These are phyloP conservation scores for Dugesia japonica DNA, from an alignment of 2,888 invertebrate species.

Conservation along the genomic window DNA sequence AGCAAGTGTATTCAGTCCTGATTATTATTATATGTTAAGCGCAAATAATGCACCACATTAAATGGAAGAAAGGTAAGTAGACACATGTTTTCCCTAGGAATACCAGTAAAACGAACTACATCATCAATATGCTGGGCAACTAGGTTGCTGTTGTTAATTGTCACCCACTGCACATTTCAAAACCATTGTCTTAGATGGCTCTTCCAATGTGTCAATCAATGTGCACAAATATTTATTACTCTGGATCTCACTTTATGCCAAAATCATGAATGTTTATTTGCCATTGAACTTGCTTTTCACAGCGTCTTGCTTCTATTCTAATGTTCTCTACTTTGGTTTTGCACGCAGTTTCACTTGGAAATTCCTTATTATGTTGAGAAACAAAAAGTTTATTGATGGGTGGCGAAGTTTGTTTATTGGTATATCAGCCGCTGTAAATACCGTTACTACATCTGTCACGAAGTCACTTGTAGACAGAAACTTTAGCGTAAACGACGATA, in stretches of 20 bases:
- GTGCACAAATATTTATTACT: neutral
- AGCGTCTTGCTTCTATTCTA: neutral
- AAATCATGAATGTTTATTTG: neutral
- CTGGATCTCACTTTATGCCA: neutral
- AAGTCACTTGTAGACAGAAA: neutral
- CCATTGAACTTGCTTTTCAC: neutral
- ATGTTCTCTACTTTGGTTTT: neutral
- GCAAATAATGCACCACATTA: too few species aligned
- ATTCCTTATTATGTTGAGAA: neutral
- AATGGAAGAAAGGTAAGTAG: too few species aligned
- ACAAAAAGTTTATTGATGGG: neutral
- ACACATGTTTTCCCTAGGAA: neutral
- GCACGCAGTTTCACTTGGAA: neutral
- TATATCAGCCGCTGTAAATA: neutral
- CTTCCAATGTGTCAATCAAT: neutral
- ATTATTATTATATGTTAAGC: too few species aligned
- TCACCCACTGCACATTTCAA: neutral
- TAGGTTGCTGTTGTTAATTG: neutral
- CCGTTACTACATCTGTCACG: neutral
- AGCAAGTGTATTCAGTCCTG: too few species aligned
- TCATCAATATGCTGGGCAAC: neutral
- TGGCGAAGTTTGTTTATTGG: neutral
- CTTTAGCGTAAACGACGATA: neutral
- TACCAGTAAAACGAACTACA: neutral
- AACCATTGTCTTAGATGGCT: neutral